A percentile compares a stretch with the other conserved stretches of the same genome.
These are phyloP conservation scores for Acrobasis consociella DNA, from an alignment of 2,888 invertebrate species.

Conservation along the genomic window DNA sequence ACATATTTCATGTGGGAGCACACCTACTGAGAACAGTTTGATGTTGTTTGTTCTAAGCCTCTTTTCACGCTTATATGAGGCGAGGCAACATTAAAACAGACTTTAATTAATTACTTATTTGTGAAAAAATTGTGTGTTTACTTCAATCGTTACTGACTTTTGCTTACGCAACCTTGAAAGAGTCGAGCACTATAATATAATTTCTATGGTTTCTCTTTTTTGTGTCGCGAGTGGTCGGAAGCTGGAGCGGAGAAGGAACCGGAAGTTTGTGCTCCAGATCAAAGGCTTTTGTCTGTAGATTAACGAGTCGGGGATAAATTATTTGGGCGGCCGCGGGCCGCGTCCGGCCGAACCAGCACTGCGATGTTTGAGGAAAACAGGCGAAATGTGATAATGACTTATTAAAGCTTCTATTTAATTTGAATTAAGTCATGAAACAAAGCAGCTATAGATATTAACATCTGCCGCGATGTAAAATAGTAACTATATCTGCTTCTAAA, in stretches of 20 bases:
- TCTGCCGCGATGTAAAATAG: no score
- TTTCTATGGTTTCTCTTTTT: not conserved
- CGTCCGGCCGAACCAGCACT: slow-evolving; percentile 5
- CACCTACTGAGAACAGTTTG: no score
- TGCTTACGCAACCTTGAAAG: not conserved
- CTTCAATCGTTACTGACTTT: no score
- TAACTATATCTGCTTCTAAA: no score
- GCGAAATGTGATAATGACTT: slow-evolving; percentile 5
- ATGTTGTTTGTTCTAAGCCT: no score
- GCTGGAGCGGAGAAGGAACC: slow-evolving; percentile 19
- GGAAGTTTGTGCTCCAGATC: slow-evolving; percentile 58
- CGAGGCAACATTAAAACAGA: no score
- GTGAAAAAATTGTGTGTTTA: no score
- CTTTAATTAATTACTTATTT: no score
- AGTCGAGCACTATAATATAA: not conserved
- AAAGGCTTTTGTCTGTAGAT: slow-evolving; percentile 67
- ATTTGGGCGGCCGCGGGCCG: slow-evolving; percentile 33
- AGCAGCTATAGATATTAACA: no score
- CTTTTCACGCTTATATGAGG: no score
- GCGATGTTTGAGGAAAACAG: not conserved
- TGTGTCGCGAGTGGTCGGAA: not conserved
- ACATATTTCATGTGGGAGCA: no score
- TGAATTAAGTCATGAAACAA: no score
- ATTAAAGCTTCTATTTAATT: not conserved
- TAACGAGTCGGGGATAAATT: slow-evolving; percentile 57